These are phyloP conservation scores for Crypturellus undulatus DNA, from an alignment of 2,113 vertebrate genomes.

Conservation along the genomic window DNA sequence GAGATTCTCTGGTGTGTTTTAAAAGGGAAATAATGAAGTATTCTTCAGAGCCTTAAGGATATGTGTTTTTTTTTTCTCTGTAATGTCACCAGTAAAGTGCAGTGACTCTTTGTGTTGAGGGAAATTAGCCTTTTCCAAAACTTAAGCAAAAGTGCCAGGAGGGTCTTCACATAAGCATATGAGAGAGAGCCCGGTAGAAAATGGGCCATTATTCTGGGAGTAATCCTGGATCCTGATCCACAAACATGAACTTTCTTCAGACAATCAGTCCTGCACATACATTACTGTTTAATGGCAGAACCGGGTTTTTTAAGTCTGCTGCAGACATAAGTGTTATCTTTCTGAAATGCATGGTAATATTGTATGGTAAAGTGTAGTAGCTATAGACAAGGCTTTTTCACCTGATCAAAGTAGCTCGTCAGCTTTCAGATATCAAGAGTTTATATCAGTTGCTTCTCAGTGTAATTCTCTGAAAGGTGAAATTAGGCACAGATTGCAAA, in stretches of 20 bases:
- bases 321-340: not conserved
- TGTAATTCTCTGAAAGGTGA: not conserved
- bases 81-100: not conserved
- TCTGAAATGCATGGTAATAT: not conserved
- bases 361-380: not conserved
- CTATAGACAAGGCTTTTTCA: not conserved
- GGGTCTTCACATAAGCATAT: not conserved
- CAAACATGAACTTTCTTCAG: not conserved
- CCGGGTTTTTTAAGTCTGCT: not conserved
- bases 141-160: not conserved
- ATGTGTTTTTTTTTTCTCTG: not conserved
- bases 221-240: not conserved
- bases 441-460: not conserved
- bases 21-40: not conserved
- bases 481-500: not conserved
- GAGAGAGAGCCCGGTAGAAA: not conserved
- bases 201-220: rapidly evolving
- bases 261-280: not conserved
- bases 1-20: not conserved
- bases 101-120: not conserved
- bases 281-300: not conserved
- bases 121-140: not conserved
- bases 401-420: not conserved
- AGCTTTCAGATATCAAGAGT: not conserved
- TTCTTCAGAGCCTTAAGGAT: not conserved